A percentile compares a stretch with the other conserved stretches of the same genome.
phyloP scores from a whole-genome alignment of 2,888 invertebrate genomes.

The Pilophorus perplexus region DNA sequence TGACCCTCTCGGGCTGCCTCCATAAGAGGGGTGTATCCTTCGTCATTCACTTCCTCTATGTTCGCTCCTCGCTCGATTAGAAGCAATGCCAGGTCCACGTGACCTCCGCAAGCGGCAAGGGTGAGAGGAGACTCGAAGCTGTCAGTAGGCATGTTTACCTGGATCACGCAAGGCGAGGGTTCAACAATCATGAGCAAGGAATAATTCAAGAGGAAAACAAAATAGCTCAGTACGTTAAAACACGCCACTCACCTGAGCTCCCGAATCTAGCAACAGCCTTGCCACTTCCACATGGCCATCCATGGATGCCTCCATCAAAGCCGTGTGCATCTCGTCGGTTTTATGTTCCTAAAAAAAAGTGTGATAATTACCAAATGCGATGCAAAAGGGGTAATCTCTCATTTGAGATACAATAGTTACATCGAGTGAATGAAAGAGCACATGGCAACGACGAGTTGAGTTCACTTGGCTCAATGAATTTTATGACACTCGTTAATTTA shows the following conservation, averaged over 20 bases:
- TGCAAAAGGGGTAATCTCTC: not conserved
- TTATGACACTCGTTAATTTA: too few species aligned
- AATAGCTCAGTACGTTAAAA: not conserved
- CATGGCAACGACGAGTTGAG: too few species aligned
- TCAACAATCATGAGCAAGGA: too few species aligned
- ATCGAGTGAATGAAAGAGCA: not conserved
- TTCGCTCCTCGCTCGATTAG: conserved; percentile 95
- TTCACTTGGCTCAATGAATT: too few species aligned
- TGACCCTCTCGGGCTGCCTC: conserved; percentile 98
- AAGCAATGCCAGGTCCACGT: conserved; percentile 93
- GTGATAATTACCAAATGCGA: not conserved
- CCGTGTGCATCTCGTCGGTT: conserved; percentile 99
- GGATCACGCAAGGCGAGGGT: too few species aligned
- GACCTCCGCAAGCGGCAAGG: conserved; percentile 96
- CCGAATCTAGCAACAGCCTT: conserved; percentile 86
- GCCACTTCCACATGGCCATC: conserved; percentile 99
- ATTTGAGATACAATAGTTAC: too few species aligned
- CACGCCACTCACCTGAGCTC: conserved; percentile 70
- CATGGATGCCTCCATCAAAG: conserved; percentile 99
- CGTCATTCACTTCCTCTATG: conserved; percentile 98
- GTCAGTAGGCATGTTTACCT: conserved; percentile 97
- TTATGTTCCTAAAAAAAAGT: conserved; percentile 76
- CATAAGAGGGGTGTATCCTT: conserved; percentile 99
- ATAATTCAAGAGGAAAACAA: too few species aligned
- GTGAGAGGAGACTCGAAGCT: conserved; percentile 99